Evolutionary conservation across 1,140 invertebrate species (phyloP).

Genomic region (Teleogryllus occipitalis): DNA sequence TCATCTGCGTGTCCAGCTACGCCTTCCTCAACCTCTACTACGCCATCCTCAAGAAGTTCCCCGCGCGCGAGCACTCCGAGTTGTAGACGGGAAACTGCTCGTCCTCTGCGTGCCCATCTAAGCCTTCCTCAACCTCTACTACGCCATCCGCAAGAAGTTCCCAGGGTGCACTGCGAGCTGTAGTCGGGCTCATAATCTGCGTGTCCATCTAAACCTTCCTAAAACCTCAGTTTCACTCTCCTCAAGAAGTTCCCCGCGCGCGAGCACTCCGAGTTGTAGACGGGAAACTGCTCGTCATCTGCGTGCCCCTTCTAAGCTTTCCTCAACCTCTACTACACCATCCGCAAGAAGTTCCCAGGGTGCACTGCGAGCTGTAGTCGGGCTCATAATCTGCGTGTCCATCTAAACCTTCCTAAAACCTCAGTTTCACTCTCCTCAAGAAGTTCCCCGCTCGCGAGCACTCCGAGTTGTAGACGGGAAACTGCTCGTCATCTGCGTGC

Average conservation of each 20-base stretch:
- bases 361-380: too few species aligned
- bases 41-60: conserved; percentile 71
- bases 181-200: too few species aligned
- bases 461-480: conserved; percentile 56
- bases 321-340: conserved; percentile 70
- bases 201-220: too few species aligned
- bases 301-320: conserved; percentile 73
- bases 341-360: conserved; percentile 60
- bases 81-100: conserved; percentile 50
- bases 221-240: too few species aligned
- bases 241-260: conserved; percentile 64
- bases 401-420: too few species aligned
- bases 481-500: conserved; percentile 64
- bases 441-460: conserved; percentile 62
- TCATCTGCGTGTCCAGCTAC: conserved; percentile 67
- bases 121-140: conserved; percentile 74
- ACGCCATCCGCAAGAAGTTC: conserved; percentile 63
- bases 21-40: conserved; percentile 75
- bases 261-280: conserved; percentile 62
- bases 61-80: conserved; percentile 59
- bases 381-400: too few species aligned
- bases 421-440: too few species aligned
- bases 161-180: too few species aligned
- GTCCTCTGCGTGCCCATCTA: conserved; percentile 70
- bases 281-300: conserved; percentile 53